Conservation (phyloP, 1,140 invertebrate species). For the Bombus fervidus region DNA sequence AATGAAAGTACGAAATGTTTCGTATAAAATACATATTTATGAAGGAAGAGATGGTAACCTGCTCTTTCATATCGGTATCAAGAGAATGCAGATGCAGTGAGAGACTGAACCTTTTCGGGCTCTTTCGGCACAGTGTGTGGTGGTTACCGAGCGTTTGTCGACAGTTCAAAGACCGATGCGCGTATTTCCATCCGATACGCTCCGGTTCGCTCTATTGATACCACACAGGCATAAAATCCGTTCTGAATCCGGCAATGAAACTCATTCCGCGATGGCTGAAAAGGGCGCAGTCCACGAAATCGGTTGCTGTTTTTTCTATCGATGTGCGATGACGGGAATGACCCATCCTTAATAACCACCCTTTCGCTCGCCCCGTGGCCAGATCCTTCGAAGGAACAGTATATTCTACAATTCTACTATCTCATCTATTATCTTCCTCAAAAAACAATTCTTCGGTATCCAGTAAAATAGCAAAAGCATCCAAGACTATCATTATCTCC, state of each 20-base stretch:
- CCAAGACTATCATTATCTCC: background rate
- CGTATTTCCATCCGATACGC: conserved; percentile 34
- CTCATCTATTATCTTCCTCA: too few relatives aligned
- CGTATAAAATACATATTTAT: too few relatives aligned
- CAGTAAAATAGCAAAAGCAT: background rate
- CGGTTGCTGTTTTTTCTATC: background rate
- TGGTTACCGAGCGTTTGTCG: conserved; percentile 47
- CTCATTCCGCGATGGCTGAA: conserved; percentile 29
- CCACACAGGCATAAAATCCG: conserved; percentile 48
- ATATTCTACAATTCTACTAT: too few relatives aligned
- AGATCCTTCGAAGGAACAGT: too few relatives aligned
- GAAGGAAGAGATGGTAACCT: too few relatives aligned
- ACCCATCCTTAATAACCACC: background rate
- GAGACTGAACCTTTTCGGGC: background rate
- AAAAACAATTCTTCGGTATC: background rate
- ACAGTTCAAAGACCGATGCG: conserved; percentile 53
- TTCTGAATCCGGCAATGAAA: conserved; percentile 66
- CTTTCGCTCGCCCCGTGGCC: too few relatives aligned
- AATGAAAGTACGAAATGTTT: too few relatives aligned
- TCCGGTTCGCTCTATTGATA: conserved; percentile 53
- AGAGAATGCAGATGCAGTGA: background rate
- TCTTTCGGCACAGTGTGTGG: conserved; percentile 3
- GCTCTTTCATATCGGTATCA: background rate
- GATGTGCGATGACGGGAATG: background rate
- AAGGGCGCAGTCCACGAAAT: conserved; percentile 11